Conservation (phyloP, 2,888 invertebrate genomes). For the Hypena proboscidalis region DNA sequence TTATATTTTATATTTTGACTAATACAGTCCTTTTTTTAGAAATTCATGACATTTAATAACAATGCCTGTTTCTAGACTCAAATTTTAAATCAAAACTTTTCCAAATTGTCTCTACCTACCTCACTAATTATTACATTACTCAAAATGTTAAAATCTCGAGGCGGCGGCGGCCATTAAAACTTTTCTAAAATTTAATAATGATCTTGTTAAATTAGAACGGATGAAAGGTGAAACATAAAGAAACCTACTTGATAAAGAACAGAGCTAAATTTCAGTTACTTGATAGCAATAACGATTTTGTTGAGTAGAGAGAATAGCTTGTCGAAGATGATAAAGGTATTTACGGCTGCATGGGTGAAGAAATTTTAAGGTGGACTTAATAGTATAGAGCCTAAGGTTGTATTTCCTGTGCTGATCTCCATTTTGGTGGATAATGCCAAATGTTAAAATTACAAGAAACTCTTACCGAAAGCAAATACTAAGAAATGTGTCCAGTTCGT, state of each 20-base stretch:
- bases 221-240: background rate
- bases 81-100: constrained; percentile 38
- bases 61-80: constrained; percentile 26
- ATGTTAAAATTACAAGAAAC: constrained; percentile 40
- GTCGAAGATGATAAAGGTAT: constrained; percentile 33
- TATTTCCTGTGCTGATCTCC: constrained; percentile 4
- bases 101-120: constrained; percentile 25
- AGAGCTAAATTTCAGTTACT: constrained; percentile 14
- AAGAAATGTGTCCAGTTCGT: constrained; percentile 39
- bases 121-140: constrained; percentile 40
- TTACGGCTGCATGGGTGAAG: constrained; percentile 22
- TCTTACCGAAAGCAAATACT: constrained; percentile 28
- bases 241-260: constrained; percentile 14
- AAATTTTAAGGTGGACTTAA: constrained; percentile 6
- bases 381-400: constrained; percentile 5
- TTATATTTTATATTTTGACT: too few species aligned
- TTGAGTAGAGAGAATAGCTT: constrained; percentile 14
- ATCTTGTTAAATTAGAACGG: constrained; percentile 25
- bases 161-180: constrained; percentile 61
- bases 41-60: too few species aligned
- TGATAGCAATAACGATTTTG: constrained; percentile 17
- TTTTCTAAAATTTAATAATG: constrained; percentile 65
- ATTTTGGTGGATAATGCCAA: constrained; percentile 21
- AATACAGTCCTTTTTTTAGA: too few species aligned
- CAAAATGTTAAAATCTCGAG: constrained; percentile 55